Evolutionary conservation across 2,797 vertebrate species (phyloP), one percentile per base, ranked within the genome.

Genomic region (Megaceryle alcyon): DNA sequence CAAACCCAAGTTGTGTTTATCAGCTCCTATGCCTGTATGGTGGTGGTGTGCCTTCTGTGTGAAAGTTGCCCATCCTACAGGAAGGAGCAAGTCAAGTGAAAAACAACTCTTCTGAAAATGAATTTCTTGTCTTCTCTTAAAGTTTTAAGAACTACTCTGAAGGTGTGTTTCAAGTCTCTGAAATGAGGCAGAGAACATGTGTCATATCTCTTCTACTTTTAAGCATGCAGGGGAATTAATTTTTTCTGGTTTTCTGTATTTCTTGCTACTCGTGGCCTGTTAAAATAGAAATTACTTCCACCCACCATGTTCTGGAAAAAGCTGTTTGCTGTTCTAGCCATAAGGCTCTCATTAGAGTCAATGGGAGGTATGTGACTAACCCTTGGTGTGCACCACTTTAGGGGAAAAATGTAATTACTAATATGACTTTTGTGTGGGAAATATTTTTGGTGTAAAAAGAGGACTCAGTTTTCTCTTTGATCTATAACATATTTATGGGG

Each of bases 241-340:
- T 72, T 75, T 84, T 86, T 20, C 46, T 82, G 39, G 6, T 78
- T 87, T 95, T 95, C 77, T 68, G 35, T 65, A 72, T 92, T 93
- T 95, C 54, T 88, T 1, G 0, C 82, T 89, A 77, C 66, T 91
- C 88, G 88, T 79, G 53, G 82, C 73, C 82, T 84, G 65, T 93
- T 96, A 86, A 96, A 96, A 92, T 92, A 96, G 91, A 94, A 96
- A 83, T 88, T 77, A 35, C 69, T 93, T 92, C 92, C 93, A 85
- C 88, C 93, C 96, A 96, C 92, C 66, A 79, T 88, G 86, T 97
- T 95, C 95, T 96, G 82, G 92, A 91, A 94, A 94, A 86, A 92
- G 79, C 90, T 78, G 79, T 90, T 72, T 85, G 39, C 90, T 86
- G 73, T 77, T 94, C 85, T 61, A 88, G 69, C 95, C 88, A 82